Conservation (phyloP, 2,888 invertebrate species). For the Melipona beecheii region DNA sequence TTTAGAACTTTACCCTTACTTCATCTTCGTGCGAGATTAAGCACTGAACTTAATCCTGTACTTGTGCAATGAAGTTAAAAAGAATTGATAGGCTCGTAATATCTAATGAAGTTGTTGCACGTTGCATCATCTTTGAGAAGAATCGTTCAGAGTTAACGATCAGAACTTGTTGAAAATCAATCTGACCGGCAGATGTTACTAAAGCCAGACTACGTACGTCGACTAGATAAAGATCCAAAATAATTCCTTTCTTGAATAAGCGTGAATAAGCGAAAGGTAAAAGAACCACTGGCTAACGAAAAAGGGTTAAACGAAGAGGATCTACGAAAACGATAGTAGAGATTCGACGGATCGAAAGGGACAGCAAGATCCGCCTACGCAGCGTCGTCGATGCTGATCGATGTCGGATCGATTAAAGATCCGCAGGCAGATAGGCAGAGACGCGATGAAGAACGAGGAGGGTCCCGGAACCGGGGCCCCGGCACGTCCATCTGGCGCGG, state of each 20-base stretch:
- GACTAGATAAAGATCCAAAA: not conserved
- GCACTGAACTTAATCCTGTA: too few relatives aligned
- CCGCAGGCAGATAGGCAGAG: slow-evolving; percentile 56
- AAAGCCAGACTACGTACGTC: not conserved
- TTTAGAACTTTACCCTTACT: too few relatives aligned
- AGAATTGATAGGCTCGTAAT: too few relatives aligned
- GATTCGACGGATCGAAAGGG: slow-evolving; percentile 14
- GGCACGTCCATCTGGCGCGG: slow-evolving; percentile 66
- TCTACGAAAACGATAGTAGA: slow-evolving; percentile 1
- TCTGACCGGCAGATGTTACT: not conserved
- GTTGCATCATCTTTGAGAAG: too few relatives aligned
- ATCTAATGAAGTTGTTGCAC: too few relatives aligned
- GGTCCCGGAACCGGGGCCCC: slow-evolving; percentile 38
- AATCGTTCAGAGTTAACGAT: not conserved
- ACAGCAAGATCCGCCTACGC: slow-evolving; percentile 48
- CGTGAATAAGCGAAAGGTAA: not conserved
- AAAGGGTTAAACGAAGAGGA: slow-evolving; percentile 9
- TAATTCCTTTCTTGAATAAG: not conserved
- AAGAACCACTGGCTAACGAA: not conserved
- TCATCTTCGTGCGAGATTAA: too few relatives aligned
- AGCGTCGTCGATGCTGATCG: slow-evolving; percentile 34
- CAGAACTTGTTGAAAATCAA: not conserved
- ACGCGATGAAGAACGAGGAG: slow-evolving; percentile 62
- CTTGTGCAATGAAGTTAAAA: too few relatives aligned
- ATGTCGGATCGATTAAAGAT: slow-evolving; percentile 63